Percentiles rank a stretch among this genome's conserved stretches.
Evolutionary conservation across 2,113 vertebrate species (phyloP).

Genomic region (Hymenochirus boettgeri): DNA sequence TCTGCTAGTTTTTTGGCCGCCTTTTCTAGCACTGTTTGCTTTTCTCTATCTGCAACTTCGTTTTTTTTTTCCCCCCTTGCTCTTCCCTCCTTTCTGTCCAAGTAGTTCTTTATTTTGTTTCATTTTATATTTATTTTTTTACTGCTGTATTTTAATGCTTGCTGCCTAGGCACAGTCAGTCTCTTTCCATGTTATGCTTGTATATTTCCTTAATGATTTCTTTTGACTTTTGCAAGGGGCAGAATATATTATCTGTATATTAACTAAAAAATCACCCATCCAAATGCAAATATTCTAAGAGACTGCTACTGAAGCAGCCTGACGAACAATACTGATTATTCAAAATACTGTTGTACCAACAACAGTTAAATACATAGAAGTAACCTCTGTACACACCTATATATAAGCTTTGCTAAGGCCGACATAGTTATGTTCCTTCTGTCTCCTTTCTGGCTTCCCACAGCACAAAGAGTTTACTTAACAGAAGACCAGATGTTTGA

Average conservation of each 20-base stretch:
- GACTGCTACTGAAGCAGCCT: no score
- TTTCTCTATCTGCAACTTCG: no score
- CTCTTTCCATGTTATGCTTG: neutral
- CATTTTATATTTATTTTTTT: conserved; percentile 7
- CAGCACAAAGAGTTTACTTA: conserved; percentile 97
- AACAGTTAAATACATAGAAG: neutral
- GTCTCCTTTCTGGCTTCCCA: neutral
- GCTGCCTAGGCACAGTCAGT: neutral
- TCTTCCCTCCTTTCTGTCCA: conserved; percentile 61
- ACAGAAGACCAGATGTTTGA: conserved; percentile 86
- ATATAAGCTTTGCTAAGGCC: neutral
- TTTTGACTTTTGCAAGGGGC: no score
- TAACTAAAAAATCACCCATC: neutral
- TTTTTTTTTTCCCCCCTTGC: no score
- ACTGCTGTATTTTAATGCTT: neutral
- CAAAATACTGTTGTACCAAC: neutral
- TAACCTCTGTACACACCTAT: neutral
- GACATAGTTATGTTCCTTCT: neutral
- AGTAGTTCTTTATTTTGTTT: conserved; percentile 54
- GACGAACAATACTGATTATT: no score
- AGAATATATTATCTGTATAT: no score
- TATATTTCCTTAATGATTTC: neutral
- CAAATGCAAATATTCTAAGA: no score
- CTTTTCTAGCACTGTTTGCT: conserved; percentile 21
- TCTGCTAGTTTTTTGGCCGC: conserved; percentile 48